Percentiles rank a stretch among this genome's conserved stretches.
These are phyloP conservation scores for Cephus cinctus DNA, from an alignment of 1,140 invertebrate genomes.

Conservation along the genomic window DNA sequence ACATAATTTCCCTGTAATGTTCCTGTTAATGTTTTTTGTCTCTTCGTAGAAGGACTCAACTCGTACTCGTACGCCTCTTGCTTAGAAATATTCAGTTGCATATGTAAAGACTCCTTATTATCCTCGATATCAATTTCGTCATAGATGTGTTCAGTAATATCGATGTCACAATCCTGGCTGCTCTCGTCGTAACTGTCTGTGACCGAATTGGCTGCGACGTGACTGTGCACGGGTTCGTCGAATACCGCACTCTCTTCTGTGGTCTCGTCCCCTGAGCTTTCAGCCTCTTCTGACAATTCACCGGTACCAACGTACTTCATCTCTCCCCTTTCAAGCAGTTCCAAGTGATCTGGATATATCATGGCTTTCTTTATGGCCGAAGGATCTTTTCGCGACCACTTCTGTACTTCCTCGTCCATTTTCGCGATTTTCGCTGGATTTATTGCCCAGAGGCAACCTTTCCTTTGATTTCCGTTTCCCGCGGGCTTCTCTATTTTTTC, in stretches of 20 bases:
- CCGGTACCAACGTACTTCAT: conserved; percentile 71
- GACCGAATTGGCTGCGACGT: conserved; percentile 54
- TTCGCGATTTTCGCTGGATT: conserved; percentile 92
- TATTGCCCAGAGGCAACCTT: conserved; percentile 94
- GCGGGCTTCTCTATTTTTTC: conserved; percentile 95
- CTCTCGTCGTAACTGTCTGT: conserved; percentile 59
- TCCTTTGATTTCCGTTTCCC: conserved; percentile 75
- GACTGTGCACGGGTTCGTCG: conserved; percentile 50
- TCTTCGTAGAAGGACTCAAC: conserved; percentile 37
- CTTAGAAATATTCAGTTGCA: conserved; percentile 47
- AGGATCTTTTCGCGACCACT: conserved; percentile 94
- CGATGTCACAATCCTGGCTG: conserved; percentile 60
- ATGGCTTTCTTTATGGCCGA: conserved; percentile 82
- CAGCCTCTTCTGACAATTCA: conserved; percentile 52
- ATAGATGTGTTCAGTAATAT: conserved; percentile 52
- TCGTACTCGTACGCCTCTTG: conserved; percentile 41
- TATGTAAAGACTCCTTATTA: conserved; percentile 51
- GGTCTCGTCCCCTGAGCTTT: conserved; percentile 48
- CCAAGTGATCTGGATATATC: conserved; percentile 84
- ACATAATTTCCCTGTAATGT: conserved; percentile 52
- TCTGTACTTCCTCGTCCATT: conserved; percentile 97
- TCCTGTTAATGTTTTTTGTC: conserved; percentile 44
- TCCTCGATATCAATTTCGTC: conserved; percentile 59
- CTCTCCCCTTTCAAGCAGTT: conserved; percentile 78
- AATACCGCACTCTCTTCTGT: conserved; percentile 54